Base-by-base conservation (phyloP, 1,140 invertebrate species). In the Drosophila paulistorum region DNA sequence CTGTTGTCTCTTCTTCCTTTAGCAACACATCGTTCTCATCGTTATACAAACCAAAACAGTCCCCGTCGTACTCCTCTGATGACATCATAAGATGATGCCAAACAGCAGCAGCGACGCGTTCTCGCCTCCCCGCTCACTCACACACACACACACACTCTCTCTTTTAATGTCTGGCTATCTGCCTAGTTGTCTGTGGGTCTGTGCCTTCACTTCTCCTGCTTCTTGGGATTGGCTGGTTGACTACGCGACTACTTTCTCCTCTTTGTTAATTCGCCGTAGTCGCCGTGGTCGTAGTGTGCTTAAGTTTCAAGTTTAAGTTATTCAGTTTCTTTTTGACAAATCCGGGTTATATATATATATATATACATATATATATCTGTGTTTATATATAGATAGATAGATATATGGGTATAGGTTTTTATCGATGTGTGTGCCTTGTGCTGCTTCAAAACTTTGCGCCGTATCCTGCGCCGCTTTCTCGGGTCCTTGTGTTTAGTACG, bases 31-130 rank as follows among this genome's bases (percentile, higher is more conserved):
- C 95, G 95, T 96, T 96, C 95, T 91, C 90, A 84, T 89, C 81
- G 84, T 95, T 96, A 94, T 96, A 97, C 95, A 96, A 95, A 94
- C 96, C 96, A 95, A 96, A 96, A 94, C 95, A 95, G 93, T 96
- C 95, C 79, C 95, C 84, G 95, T 95, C 84, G 95, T 97, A 96
- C 96, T 97, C 96, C 95, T 97, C 96, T 95, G 96, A 97, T 97
- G 96, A 97, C 96, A 97, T 97, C 96, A 97, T 97, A 96, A 95
- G 96, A 95, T 93, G 93, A 83, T 89, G 90, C 86, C 86, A 84
- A 90, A 83, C 85, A 89, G 84, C 76, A 82, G 81, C 81, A 91
- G 81, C 72, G 84, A 65, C 55, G 54, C 67, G 42, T 64, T 55
- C 65, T 67, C 45, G 39, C 41, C 66, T 17, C 42, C 45, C 64